phyloP scores from a whole-genome alignment of 1,140 invertebrate species.

The Trinorchestia longiramus region DNA sequence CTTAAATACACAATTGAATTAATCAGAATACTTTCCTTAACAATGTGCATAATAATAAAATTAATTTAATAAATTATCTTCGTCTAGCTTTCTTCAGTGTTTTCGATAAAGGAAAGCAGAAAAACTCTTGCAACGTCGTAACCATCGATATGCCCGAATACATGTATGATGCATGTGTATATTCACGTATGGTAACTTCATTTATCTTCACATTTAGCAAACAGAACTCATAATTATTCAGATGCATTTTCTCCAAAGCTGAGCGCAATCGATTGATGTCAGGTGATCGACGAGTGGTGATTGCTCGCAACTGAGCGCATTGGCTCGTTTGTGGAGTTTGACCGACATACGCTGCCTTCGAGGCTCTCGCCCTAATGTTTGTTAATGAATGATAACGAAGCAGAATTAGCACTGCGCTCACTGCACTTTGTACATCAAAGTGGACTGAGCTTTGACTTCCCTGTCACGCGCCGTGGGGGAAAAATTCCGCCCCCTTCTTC shows the following conservation, averaged over 20 bases:
- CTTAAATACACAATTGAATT: no score
- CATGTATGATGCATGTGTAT: neutral
- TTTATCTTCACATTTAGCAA: neutral
- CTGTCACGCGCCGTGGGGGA: slow-evolving; percentile 7
- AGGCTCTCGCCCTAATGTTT: slow-evolving; percentile 25
- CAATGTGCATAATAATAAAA: no score
- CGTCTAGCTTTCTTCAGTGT: no score
- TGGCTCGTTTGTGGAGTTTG: neutral
- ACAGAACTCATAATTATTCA: neutral
- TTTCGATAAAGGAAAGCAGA: no score
- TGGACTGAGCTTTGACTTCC: slow-evolving; percentile 39
- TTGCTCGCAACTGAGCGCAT: neutral
- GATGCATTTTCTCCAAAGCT: neutral
- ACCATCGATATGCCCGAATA: neutral
- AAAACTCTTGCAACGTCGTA: neutral
- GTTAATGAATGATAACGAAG: slow-evolving; percentile 55
- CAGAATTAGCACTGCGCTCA: slow-evolving; percentile 43
- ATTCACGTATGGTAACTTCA: neutral
- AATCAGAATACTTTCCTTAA: no score
- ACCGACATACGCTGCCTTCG: neutral
- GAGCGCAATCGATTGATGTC: neutral
- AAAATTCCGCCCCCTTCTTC: neutral
- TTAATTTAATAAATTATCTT: no score
- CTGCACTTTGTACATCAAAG: slow-evolving; percentile 55
- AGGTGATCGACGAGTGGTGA: neutral